Conservation (phyloP, 2,888 invertebrate genomes). For the Leptogaster cylindrica region DNA sequence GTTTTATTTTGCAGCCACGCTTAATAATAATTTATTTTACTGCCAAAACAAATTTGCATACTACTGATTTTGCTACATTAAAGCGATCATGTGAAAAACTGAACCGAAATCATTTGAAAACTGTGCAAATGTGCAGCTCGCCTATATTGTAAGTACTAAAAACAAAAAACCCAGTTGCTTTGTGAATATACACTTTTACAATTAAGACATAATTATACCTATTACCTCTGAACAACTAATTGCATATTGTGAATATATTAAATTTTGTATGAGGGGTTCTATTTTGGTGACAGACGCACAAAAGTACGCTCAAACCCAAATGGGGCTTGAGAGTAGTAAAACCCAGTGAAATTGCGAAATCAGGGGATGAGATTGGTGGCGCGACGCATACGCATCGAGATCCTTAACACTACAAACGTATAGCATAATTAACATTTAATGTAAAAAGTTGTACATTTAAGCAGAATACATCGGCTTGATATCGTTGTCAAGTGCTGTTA, state of each 20-base stretch:
- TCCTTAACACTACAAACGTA: constrained; percentile 2
- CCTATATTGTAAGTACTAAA: not conserved
- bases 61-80: no score
- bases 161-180: not conserved
- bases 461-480: not conserved
- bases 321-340: no score
- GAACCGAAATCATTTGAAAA: not conserved
- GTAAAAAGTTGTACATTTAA: not conserved
- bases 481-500: not conserved
- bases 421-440: constrained; percentile 1
- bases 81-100: not conserved
- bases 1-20: constrained; percentile 27
- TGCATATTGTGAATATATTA: not conserved
- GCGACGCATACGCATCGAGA: no score
- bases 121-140: not conserved
- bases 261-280: not conserved
- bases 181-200: constrained; percentile 1
- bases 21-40: constrained; percentile 37
- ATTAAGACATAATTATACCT: constrained; percentile 1
- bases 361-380: no score
- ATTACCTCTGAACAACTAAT: not conserved
- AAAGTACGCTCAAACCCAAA: no score
- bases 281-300: no score
- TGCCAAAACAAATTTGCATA: constrained; percentile 34
- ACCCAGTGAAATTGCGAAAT: no score